Percentiles rank a stretch among this genome's conserved stretches.
Conservation (phyloP, 92 coral and sea anemone genomes). For the Palythoa grandis region DNA sequence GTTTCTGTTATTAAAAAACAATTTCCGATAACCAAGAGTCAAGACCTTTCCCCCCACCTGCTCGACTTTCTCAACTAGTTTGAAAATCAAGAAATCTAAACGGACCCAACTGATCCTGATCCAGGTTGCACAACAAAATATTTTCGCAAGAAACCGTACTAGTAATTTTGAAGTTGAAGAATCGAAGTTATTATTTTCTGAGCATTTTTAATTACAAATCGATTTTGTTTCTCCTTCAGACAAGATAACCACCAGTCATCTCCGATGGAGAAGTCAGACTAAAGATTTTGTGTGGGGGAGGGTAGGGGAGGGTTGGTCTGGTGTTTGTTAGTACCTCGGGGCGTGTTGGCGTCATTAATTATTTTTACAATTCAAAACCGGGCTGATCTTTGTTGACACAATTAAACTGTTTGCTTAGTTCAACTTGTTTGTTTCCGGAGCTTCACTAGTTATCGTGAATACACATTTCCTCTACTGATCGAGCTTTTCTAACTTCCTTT, state of each 20-base stretch:
- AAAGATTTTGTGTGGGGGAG: neutral
- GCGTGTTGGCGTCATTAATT: constrained; percentile 20
- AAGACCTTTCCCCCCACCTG: neutral
- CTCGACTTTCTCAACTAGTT: neutral
- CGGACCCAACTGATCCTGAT: neutral
- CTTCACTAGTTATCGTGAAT: constrained; percentile 38
- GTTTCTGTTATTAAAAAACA: constrained; percentile 30
- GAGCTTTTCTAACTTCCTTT: constrained; percentile 20
- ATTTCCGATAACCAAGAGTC: constrained; percentile 13
- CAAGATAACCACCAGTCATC: neutral
- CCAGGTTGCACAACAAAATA: neutral
- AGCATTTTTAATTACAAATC: neutral
- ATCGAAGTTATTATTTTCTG: neutral
- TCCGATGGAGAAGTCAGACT: neutral
- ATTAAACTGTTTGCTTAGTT: constrained; percentile 26
- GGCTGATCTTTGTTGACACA: constrained; percentile 34
- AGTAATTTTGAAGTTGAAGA: neutral
- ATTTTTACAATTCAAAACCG: constrained; percentile 22
- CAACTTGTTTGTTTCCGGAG: constrained; percentile 19
- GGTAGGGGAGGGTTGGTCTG: neutral
- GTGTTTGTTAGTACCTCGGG: neutral
- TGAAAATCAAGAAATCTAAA: neutral
- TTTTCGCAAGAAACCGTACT: neutral
- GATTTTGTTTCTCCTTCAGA: neutral
- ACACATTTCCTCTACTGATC: neutral